phyloP scores from a whole-genome alignment of 2,113 vertebrate genomes.

The Tiliqua scincoides region DNA sequence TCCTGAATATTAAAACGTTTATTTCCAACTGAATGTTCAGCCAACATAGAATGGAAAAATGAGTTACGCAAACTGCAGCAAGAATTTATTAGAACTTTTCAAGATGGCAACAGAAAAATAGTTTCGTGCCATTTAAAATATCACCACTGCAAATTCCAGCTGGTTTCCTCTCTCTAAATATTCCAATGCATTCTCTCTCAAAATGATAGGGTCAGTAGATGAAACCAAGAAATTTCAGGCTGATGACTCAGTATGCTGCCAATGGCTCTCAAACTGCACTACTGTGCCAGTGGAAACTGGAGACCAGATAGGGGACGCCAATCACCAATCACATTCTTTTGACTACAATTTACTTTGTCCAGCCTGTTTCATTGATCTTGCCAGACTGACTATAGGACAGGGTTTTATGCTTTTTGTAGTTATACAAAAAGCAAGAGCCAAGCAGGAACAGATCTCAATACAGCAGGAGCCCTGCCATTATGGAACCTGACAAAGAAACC shows the following conservation, averaged over 20 bases:
- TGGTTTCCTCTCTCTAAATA: conserved; percentile 1
- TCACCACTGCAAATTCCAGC: not conserved
- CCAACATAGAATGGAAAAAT: not conserved
- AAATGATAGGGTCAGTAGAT: not conserved
- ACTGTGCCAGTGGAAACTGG: not conserved
- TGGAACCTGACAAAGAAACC: not conserved
- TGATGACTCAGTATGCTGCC: not conserved
- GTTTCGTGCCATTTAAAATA: not conserved
- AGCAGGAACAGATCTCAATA: not conserved
- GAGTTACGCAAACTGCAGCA: not conserved
- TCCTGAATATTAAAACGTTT: not conserved
- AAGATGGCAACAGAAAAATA: not conserved
- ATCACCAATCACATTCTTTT: not conserved
- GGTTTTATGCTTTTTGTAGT: not conserved
- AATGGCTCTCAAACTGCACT: not conserved
- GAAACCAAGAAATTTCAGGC: not conserved
- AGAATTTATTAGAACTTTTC: not conserved
- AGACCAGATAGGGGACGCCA: not conserved
- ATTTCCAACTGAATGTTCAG: not conserved
- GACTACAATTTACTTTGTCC: not conserved
- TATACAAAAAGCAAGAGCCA: not conserved
- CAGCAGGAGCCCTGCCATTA: not conserved
- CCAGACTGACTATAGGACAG: not conserved
- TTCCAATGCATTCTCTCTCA: not conserved
- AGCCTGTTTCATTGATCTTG: not conserved